phyloP scores from a whole-genome alignment of 2,888 invertebrate genomes.

The Petrolisthes manimaculis region DNA sequence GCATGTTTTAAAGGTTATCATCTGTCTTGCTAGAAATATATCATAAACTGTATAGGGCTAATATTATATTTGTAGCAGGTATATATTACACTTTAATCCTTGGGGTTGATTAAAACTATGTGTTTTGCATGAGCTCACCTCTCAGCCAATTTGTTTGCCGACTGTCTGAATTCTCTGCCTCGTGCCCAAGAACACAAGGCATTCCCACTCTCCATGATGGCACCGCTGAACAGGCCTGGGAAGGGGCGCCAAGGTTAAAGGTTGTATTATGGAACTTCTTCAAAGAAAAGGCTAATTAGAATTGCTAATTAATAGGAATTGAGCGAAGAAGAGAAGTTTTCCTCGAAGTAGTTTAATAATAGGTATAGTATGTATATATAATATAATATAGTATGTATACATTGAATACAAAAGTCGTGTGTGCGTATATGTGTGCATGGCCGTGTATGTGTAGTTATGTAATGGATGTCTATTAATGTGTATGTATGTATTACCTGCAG shows the following conservation, averaged over 20 bases:
- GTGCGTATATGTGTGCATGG: not conserved
- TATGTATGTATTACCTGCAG: constrained; percentile 32
- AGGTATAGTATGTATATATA: too few relatives aligned
- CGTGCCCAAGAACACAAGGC: constrained; percentile 32
- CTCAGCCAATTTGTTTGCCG: constrained; percentile 30
- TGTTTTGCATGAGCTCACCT: constrained; percentile 2
- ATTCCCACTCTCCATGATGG: constrained; percentile 47
- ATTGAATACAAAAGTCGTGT: not conserved
- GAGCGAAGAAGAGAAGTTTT: too few relatives aligned
- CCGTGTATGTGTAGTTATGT: constrained; percentile 7
- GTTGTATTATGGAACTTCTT: too few relatives aligned
- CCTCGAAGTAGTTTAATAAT: too few relatives aligned
- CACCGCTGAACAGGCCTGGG: constrained; percentile 40
- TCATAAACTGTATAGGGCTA: not conserved
- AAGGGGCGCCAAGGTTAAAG: not conserved
- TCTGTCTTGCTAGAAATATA: too few relatives aligned
- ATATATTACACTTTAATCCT: not conserved
- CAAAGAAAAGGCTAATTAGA: too few relatives aligned
- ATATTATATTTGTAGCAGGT: not conserved
- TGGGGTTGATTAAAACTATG: not conserved
- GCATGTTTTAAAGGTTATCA: too few relatives aligned
- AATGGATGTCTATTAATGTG: not conserved
- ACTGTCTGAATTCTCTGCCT: constrained; percentile 34
- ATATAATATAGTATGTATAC: too few relatives aligned
- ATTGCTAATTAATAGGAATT: too few relatives aligned